Evolutionary conservation across 2,113 vertebrate genomes (phyloP), one percentile per base, ranked within the genome.

Genomic region (Stigmatopora argus): DNA sequence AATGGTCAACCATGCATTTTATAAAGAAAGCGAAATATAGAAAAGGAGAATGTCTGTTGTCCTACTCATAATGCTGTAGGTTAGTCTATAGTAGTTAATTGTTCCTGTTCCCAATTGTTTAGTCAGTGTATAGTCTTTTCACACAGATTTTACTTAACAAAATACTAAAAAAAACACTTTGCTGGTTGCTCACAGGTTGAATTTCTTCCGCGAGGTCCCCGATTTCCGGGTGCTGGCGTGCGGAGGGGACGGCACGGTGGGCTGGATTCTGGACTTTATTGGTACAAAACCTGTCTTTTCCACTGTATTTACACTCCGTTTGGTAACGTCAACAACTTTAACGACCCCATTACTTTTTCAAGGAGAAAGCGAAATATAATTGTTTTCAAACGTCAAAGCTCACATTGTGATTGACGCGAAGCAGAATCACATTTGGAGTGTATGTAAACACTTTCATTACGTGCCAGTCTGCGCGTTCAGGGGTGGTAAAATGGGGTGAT

Each of bases 211-310:
- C 52, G 96, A 98, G 17, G 94, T 97, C 79, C 81, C 94, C 64
- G 92, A 95, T 70, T 96, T 94, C 90, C 84, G 93, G 86, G 94
- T 98, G 38, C 72, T 98, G 82, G 92, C 94, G 1, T 97, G 96
- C n/a, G 96, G 96, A 65, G 95, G 96, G 44, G 96, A 97, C 72
- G 96, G 96, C 75, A 98, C 95, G 0, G 94, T 96, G 31, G 94
- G 95, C 65, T 98, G 96, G 96, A 96, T 98, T 88, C 91, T 98
- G 78, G 96, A 98, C 83, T 96, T 94, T 81, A 97, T 97, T 79
- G 94, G 96, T 98, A 93, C 49, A 26, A 1, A 19, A 38, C 0
- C 14, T 4, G 19, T 55, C 7, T 10, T 13, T 45, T 21, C 38
- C 58, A 60, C 10, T 14, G 58, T 4, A 51, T 51, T 19, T 21